Evolutionary conservation across 2,113 vertebrate genomes (phyloP).

Genomic region (Turnix velox): DNA sequence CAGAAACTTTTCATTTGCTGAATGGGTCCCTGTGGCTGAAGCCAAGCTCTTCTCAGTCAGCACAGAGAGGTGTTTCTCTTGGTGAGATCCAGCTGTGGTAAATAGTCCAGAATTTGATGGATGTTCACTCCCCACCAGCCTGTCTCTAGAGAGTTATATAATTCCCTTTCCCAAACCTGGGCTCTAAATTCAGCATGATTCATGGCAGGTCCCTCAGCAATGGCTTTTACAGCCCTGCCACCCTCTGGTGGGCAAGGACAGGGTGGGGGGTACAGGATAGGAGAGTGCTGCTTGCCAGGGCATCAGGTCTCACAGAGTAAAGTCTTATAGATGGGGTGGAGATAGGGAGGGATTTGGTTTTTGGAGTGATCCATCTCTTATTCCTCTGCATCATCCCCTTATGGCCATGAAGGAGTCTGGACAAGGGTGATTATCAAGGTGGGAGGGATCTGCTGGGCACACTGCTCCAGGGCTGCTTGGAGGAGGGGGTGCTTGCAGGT

Average conservation of each 20-base stretch:
- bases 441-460: rapidly evolving
- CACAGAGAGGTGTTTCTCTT: background rate
- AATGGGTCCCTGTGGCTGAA: background rate
- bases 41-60: too few species aligned
- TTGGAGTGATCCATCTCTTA: background rate
- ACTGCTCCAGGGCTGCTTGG: background rate
- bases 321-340: background rate
- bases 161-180: conserved; percentile 13
- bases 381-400: background rate
- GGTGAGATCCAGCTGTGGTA: background rate
- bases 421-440: background rate
- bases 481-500: background rate
- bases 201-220: background rate
- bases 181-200: conserved; percentile 53
- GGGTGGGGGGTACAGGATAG: rapidly evolving
- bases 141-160: conserved; percentile 37
- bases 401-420: background rate
- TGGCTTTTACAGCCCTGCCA: background rate
- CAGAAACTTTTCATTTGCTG: background rate
- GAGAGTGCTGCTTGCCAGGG: background rate
- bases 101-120: conserved; percentile 52
- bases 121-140: background rate
- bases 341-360: background rate
- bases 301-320: rapidly evolving
- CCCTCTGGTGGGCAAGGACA: background rate